Base-by-base conservation (phyloP, 1,140 invertebrate genomes). In the Diprion similis region DNA sequence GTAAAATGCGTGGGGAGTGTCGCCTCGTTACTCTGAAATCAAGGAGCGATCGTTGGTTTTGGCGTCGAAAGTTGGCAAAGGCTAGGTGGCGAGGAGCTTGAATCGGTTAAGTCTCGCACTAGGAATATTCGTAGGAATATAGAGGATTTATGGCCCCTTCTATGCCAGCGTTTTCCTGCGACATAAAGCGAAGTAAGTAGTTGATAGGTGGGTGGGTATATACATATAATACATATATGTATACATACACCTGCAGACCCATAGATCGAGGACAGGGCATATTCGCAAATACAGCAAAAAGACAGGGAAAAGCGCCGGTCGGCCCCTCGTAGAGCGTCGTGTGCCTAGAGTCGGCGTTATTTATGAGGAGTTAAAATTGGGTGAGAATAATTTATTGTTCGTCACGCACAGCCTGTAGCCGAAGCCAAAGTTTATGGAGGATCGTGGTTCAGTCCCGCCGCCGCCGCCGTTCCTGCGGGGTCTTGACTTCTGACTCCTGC, bases 321-420 rank as follows among this genome's bases (percentile, higher is more conserved):
- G 17, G 51, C 46, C 37, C 59, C 51, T 59, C 51, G 51, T 59
- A 59, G 51, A 15, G 11, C 51, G 51, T 17, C 51, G 51, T 59
- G 51, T 59, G 18, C 66, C 66, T 68, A 68, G 66, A 68, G 15
- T 13, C 47, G 73, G 70, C 64, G 66, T 59, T 76, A 76, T 76
- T 76, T 76, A 76, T 76, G 75, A 72, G 69, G 70, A 71, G 72
- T 72, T 76, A 70, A 74, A 71, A 76, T 76, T 76, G 64, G 72
- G 70, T 74, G 66, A 76, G 71, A 74, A 73, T 76, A 74, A 76
- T 74, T 76, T 76, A 76, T 76, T 76, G 51, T 71, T 76, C 72
- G 71, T 76, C 75, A 76, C 70, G 69, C 51, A 66, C 46, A 69
- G 51, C 11, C 51, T 59, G 51, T 17, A 59, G 51, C 51, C 51